Base-by-base conservation (phyloP, 2,888 invertebrate species). In the Trichacis sp. region DNA sequence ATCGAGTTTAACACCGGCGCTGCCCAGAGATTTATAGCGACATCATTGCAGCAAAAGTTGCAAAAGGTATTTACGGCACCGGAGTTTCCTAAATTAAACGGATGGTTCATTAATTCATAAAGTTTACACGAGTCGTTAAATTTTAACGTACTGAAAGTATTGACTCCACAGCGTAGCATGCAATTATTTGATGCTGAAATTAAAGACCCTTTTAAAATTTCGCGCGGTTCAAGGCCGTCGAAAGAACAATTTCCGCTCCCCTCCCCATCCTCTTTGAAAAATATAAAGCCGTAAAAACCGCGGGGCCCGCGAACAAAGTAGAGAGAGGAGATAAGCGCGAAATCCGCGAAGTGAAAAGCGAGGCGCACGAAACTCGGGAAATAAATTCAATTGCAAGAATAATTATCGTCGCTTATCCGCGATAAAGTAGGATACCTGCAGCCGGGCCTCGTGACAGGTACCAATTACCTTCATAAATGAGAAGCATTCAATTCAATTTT, bases 401-500 rank as follows among this genome's bases (percentile, higher is more conserved):
- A 79, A 80, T 79, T 77, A 80, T 78, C 73, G 69, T 64, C 73
- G 74, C 72, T 77, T 75, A 77, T 75, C 75, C 72, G 69, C 70
- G 74, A 78, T 77, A 77, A 76, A 78, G 73, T 77, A 72, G 76
- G 74, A 77, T 75, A 76, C 73, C 70, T 74, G 75, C 72, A 71
- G 75, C 72, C 71, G 57, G 71, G 65, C 62, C 68, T 77, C 77
- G 72, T 74, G 77, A 77, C 78, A 78, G 78, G 71, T 74, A 78
- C 76, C 79, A 80, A 81, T 81, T 80, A 78, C 79, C 75, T 75
- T 77, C 73, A 78, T 77, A 77, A 80, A 78, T 80, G 78, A 77
- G 77, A 77, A 74, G 75, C 78, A 80, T 80, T 78, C 80, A 77
- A 78, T 81, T 80, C 78, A 80, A 80, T 80, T 79, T 80, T 79